Conservation (phyloP, 2,888 invertebrate species). For the Polyploca ridens region DNA sequence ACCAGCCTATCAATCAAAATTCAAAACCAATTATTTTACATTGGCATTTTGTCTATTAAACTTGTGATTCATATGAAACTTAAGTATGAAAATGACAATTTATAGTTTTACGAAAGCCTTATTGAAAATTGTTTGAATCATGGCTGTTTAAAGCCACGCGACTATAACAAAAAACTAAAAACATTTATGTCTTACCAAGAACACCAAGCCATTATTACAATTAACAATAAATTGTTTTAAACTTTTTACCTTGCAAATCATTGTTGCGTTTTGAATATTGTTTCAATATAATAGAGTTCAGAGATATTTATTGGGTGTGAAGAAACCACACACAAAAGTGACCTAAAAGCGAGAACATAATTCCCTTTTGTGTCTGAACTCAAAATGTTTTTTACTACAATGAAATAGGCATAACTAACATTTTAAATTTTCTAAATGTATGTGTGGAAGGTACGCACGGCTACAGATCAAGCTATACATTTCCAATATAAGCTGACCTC, state of each 20-base stretch:
- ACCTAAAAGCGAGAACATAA: slow-evolving; percentile 5
- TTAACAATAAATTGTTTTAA: slow-evolving; percentile 1
- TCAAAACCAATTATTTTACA: too few relatives aligned
- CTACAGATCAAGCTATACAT: too few relatives aligned
- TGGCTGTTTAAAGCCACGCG: background rate
- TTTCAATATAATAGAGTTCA: slow-evolving; percentile 4
- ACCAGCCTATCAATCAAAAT: too few relatives aligned
- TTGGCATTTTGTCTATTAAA: too few relatives aligned
- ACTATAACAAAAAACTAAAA: background rate
- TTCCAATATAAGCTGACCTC: too few relatives aligned
- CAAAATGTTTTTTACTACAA: background rate
- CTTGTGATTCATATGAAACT: too few relatives aligned
- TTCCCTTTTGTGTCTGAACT: background rate
- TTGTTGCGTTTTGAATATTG: slow-evolving; percentile 19
- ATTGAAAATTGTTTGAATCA: too few relatives aligned
- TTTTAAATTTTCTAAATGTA: too few relatives aligned
- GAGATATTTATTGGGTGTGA: slow-evolving; percentile 29
- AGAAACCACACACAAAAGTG: slow-evolving; percentile 30
- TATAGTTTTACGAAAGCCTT: too few relatives aligned
- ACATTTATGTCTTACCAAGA: slow-evolving; percentile 3
- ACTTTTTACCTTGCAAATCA: slow-evolving; percentile 15
- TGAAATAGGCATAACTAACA: too few relatives aligned
- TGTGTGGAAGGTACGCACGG: too few relatives aligned
- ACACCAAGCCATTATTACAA: background rate
- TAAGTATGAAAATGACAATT: too few relatives aligned